Evolutionary conservation across 2,113 vertebrate genomes (phyloP).

Genomic region (Tinamus guttatus): DNA sequence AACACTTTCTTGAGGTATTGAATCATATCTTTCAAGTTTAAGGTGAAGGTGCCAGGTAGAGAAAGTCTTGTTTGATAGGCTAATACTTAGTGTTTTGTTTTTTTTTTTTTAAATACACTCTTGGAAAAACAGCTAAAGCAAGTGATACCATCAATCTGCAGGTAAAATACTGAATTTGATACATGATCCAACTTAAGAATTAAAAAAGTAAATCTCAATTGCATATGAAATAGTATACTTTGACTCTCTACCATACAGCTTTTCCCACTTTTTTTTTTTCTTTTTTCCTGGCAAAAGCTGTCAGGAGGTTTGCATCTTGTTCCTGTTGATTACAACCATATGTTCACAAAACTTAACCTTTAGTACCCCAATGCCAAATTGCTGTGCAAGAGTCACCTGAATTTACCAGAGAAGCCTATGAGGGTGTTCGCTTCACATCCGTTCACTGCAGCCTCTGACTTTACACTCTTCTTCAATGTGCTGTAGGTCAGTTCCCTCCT

Average conservation of each 20-base stretch:
- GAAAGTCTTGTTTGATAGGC: background rate
- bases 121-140: background rate
- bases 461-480: background rate
- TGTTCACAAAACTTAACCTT: background rate
- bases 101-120: no score
- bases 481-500: background rate
- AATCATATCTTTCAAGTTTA: background rate
- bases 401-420: background rate
- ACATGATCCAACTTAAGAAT: background rate
- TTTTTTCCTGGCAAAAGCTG: background rate
- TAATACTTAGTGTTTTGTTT: background rate
- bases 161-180: no score
- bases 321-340: background rate
- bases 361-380: background rate
- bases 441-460: background rate
- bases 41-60: background rate
- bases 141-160: no score
- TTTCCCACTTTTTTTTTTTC: background rate
- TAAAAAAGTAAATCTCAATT: background rate
- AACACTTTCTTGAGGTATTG: no score
- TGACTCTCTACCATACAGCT: background rate
- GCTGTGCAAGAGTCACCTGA: background rate
- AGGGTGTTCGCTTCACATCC: background rate
- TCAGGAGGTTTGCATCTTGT: background rate
- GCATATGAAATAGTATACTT: background rate